These are phyloP conservation scores for Beris morrisii DNA, from an alignment of 2,888 invertebrate genomes.

Conservation along the genomic window DNA sequence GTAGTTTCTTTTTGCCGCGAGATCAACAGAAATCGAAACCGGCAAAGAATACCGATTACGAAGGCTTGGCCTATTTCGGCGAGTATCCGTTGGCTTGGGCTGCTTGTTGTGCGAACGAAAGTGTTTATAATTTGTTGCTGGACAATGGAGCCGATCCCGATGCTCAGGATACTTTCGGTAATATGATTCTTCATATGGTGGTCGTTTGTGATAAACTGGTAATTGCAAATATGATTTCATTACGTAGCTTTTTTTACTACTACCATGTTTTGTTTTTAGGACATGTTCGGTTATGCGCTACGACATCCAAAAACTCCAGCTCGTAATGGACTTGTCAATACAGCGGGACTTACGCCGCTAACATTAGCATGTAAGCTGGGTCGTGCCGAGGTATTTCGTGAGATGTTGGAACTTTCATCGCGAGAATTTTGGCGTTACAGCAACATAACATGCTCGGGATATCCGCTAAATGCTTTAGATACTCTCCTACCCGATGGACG, in stretches of 20 bases:
- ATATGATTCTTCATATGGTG: constrained; percentile 99
- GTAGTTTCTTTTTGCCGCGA: constrained; percentile 93
- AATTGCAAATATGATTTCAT: constrained; percentile 45
- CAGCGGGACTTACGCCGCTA: constrained; percentile 88
- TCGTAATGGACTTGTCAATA: constrained; percentile 86
- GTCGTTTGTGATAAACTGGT: constrained; percentile 97
- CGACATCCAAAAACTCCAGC: constrained; percentile 93
- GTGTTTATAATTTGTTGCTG: constrained; percentile 92
- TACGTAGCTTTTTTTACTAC: neutral
- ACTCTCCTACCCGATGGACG: constrained; percentile 92
- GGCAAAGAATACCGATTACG: constrained; percentile 85
- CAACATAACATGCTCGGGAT: constrained; percentile 97
- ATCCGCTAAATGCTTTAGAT: constrained; percentile 94
- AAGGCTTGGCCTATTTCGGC: constrained; percentile 95
- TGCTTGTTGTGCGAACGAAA: constrained; percentile 95
- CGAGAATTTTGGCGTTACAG: constrained; percentile 98
- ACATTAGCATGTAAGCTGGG: constrained; percentile 96
- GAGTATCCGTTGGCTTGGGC: constrained; percentile 98
- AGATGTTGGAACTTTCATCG: constrained; percentile 94
- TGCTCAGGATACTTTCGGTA: constrained; percentile 94
- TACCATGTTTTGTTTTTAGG: constrained; percentile 60
- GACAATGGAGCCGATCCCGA: constrained; percentile 95
- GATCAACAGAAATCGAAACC: constrained; percentile 86
- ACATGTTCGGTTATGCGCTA: constrained; percentile 97
- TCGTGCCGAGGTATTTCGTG: constrained; percentile 92